Conservation (phyloP, 2,113 vertebrate genomes). For the Falcunculus frontatus region DNA sequence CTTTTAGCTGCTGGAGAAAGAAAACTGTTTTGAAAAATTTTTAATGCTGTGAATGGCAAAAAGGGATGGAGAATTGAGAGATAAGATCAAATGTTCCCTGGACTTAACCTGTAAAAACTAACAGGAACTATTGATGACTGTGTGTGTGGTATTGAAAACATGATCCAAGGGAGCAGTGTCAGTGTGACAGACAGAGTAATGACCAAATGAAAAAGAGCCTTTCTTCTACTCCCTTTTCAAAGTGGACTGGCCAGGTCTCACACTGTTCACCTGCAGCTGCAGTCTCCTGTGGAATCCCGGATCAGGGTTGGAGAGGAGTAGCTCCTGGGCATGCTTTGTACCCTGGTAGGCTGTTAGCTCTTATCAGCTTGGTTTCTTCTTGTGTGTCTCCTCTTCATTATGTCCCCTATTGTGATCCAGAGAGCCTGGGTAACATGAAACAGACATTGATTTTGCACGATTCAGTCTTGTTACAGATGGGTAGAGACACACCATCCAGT, state of each 20-base stretch:
- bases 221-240: background rate
- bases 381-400: background rate
- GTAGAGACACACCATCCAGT: background rate
- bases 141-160: conserved; percentile 24
- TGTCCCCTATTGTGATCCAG: background rate
- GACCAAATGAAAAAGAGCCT: background rate
- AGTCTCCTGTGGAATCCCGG: background rate
- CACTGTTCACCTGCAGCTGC: background rate
- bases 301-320: background rate
- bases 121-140: conserved; percentile 22
- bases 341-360: background rate
- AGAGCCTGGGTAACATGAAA: background rate
- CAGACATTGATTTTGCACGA: background rate
- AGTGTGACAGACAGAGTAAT: background rate
- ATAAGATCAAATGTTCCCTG: conserved; percentile 25
- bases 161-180: background rate
- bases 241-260: background rate
- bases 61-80: background rate
- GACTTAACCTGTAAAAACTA: conserved; percentile 48
- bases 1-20: conserved; percentile 4
- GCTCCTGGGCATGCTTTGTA: background rate
- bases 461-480: background rate
- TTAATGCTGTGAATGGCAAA: background rate
- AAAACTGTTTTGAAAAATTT: background rate
- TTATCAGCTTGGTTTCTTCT: background rate